Evolutionary conservation across 2,797 vertebrate genomes (phyloP).

Genomic region (Oryzias sinensis): DNA sequence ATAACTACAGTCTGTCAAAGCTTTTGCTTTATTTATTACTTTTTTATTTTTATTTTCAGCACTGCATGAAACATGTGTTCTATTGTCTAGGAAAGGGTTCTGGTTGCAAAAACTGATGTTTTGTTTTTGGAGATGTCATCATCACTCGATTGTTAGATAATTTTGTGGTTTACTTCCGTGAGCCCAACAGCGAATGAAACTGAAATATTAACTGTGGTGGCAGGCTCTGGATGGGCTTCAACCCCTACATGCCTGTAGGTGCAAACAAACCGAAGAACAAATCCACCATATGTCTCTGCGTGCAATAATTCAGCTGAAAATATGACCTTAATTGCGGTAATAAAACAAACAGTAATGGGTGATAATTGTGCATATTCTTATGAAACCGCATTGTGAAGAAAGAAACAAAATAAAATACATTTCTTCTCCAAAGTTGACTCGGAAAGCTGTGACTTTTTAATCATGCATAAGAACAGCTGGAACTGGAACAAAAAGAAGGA

Average conservation of each 20-base stretch:
- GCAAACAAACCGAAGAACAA: slow-evolving; percentile 33
- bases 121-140: slow-evolving; percentile 37
- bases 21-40: slow-evolving; percentile 2
- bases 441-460: slow-evolving; percentile 17
- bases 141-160: neutral
- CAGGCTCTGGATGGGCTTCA: slow-evolving; percentile 14
- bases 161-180: slow-evolving; percentile 17
- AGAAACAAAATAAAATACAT: slow-evolving; percentile 5
- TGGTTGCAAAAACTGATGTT: slow-evolving; percentile 40
- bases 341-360: slow-evolving; percentile 36
- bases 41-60: neutral
- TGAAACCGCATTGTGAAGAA: slow-evolving; percentile 35
- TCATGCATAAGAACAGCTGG: slow-evolving; percentile 29
- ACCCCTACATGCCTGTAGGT: slow-evolving; percentile 35
- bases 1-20: slow-evolving; percentile 32
- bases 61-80: slow-evolving; percentile 19
- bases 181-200: slow-evolving; percentile 53
- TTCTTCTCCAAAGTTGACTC: slow-evolving; percentile 2
- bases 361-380: slow-evolving; percentile 43
- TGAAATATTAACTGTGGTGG: slow-evolving; percentile 33
- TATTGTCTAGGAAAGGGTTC: slow-evolving; percentile 31
- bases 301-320: slow-evolving; percentile 25
- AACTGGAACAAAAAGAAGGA: slow-evolving; percentile 18
- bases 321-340: slow-evolving; percentile 16
- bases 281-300: slow-evolving; percentile 4